Base-by-base conservation (phyloP, 64 coral and sea anemone genomes). In the Stichodactyla mertensii region DNA sequence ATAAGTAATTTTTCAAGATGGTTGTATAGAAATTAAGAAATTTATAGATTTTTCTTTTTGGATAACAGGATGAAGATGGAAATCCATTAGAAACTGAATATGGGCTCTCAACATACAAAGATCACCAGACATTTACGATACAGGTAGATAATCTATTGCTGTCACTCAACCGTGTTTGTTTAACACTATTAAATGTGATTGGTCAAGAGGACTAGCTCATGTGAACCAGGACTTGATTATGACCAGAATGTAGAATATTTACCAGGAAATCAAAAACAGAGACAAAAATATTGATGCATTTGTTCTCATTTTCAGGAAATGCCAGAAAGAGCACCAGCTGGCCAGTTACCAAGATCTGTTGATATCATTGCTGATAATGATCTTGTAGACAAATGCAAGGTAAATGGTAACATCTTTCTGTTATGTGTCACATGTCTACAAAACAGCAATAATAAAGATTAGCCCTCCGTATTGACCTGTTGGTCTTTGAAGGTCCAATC, bases 341-440 rank as follows among this genome's bases (percentile, higher is more conserved):
- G 96, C 11, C 96, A 98, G 19, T 77, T 98, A 6, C 96, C 96
- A 15, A 93, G 96, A n/a, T 98, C 96, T 55, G 96, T 98, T 7
- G 96, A 98, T 52, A 98, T 98, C 88, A 95, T 98, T 86, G 85
- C 89, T 57, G 96, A 98, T 91, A 98, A 95, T 57, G 96, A 98
- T 60, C 28, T 98, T 55, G 96, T 98, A 7, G 96, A 98, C 77
- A 98, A 92, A 57, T 98, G 92, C 83, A 98, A 98, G 88, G 96
- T 98, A 92, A 16, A 51, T 6, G 10, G 4, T 16, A 28, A 5
- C 23, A 36, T 26, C 59, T 57, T 71, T 15, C 15, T 55, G 5
- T 45, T 45, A 1, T 45, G 36, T 45, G 36, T 4, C 36, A 45
- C 36, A 45, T 31, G 28, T 45, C 36, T 45, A 45, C 36, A 45